Percentiles rank a stretch among this genome's conserved stretches.
Evolutionary conservation across 2,888 invertebrate genomes (phyloP).

Genomic region (Ormyrus pomaceus): DNA sequence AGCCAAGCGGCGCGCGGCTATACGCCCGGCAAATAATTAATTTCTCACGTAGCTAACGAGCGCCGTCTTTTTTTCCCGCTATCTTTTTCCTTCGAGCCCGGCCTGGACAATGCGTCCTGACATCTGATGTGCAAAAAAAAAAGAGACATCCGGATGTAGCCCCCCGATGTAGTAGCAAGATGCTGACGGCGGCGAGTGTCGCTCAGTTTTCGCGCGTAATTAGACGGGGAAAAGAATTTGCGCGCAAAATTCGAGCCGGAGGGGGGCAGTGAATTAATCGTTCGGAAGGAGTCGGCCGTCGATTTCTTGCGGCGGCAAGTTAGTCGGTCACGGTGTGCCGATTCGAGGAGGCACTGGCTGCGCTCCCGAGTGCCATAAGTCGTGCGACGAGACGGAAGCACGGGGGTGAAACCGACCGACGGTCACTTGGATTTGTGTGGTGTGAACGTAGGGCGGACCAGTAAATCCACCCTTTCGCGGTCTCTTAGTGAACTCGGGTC

Average conservation of each 20-base stretch:
- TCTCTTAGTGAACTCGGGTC: constrained; percentile 74
- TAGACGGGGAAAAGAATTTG: too few species aligned
- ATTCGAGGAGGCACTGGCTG: constrained; percentile 38
- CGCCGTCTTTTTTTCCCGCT: constrained; percentile 65
- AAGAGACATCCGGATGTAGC: neutral
- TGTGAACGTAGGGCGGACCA: constrained; percentile 73
- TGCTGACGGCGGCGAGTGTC: too few species aligned
- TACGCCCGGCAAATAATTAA: constrained; percentile 73
- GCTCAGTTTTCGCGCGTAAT: too few species aligned
- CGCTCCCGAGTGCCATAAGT: constrained; percentile 67
- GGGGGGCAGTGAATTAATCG: neutral
- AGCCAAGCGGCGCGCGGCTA: constrained; percentile 60
- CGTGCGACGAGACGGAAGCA: constrained; percentile 66
- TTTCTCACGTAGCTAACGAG: constrained; percentile 75
- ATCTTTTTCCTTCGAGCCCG: constrained; percentile 46
- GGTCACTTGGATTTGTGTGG: constrained; percentile 76
- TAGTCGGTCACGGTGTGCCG: constrained; percentile 55
- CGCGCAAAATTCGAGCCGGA: neutral
- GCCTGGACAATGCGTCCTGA: constrained; percentile 66
- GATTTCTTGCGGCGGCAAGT: constrained; percentile 49
- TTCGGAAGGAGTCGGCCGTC: constrained; percentile 4
- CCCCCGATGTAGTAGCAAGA: too few species aligned
- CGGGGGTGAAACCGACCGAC: constrained; percentile 65
- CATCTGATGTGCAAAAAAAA: constrained; percentile 61
- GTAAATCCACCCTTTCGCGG: constrained; percentile 75